Percentiles rank a stretch among this genome's conserved stretches.
These are phyloP conservation scores for Bufo bufo DNA, from an alignment of 2,113 vertebrate species.

Conservation along the genomic window DNA sequence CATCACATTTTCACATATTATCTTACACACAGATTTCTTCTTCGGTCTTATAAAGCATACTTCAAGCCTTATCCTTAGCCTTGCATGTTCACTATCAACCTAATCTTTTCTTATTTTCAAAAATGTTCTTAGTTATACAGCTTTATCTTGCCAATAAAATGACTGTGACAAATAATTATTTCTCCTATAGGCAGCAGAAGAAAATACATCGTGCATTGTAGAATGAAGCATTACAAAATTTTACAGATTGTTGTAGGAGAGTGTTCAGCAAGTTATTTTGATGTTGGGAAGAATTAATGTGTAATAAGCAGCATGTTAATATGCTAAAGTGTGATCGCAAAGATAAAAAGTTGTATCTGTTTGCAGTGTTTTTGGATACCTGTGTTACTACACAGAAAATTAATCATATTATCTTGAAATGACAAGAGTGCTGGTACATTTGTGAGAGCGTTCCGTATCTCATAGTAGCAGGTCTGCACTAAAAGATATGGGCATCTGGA, in stretches of 20 bases:
- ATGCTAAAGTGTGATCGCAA: slow-evolving; percentile 23
- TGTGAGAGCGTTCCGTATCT: slow-evolving; percentile 59
- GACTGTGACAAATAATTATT: slow-evolving; percentile 13
- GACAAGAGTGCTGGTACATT: slow-evolving; percentile 54
- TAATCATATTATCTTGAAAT: slow-evolving; percentile 52
- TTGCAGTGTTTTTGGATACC: slow-evolving; percentile 12
- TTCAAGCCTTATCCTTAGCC: background rate
- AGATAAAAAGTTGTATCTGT: slow-evolving; percentile 42
- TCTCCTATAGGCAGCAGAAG: background rate
- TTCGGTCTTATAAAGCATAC: no score
- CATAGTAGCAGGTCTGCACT: slow-evolving; percentile 57
- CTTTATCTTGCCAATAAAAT: slow-evolving; percentile 34
- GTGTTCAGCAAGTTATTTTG: background rate
- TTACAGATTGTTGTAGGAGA: slow-evolving; percentile 1
- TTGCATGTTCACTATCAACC: background rate
- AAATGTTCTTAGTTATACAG: background rate
- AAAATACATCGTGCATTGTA: background rate
- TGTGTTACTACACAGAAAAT: slow-evolving; percentile 49
- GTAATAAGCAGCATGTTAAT: slow-evolving; percentile 42
- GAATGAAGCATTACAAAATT: background rate
- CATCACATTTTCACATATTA: no score
- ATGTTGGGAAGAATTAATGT: slow-evolving; percentile 24
- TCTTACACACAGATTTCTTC: no score
- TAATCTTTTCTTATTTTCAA: slow-evolving; percentile 24
- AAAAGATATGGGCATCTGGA: slow-evolving; percentile 58